phyloP scores from a whole-genome alignment of 2,797 vertebrate genomes.

The Pangasius larnaudii region DNA sequence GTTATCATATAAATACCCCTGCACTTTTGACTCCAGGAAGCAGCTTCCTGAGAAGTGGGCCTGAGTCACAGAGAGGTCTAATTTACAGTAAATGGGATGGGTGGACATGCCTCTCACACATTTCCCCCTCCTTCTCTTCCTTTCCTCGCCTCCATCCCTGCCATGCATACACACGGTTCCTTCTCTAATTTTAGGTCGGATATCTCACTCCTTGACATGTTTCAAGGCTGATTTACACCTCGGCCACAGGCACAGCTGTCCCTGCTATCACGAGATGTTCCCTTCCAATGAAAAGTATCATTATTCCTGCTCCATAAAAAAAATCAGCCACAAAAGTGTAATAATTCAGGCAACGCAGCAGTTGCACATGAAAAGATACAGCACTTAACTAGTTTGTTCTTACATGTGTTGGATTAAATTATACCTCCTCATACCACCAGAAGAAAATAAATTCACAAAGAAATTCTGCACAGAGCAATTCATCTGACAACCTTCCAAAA shows the following conservation, averaged over 20 bases:
- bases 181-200: constrained; percentile 78
- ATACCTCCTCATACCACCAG: constrained; percentile 57
- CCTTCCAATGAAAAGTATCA: constrained; percentile 80
- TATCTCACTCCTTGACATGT: constrained; percentile 80
- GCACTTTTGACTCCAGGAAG: constrained; percentile 84
- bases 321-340: constrained; percentile 43
- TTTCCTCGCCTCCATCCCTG: constrained; percentile 62
- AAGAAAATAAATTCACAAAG: constrained; percentile 59
- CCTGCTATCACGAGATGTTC: constrained; percentile 71
- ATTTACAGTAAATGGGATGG: constrained; percentile 78
- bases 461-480: constrained; percentile 65
- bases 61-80: constrained; percentile 73
- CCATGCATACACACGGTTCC: constrained; percentile 72
- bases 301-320: constrained; percentile 49
- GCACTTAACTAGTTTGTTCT: constrained; percentile 47
- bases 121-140: constrained; percentile 66
- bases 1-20: constrained; percentile 82
- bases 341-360: constrained; percentile 27
- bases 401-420: constrained; percentile 71
- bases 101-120: constrained; percentile 74
- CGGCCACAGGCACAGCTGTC: constrained; percentile 79
- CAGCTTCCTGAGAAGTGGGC: constrained; percentile 76
- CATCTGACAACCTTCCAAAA: constrained; percentile 77
- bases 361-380: constrained; percentile 35
- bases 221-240: constrained; percentile 81